These are phyloP conservation scores for Nettapus auritus DNA, from an alignment of 2,113 vertebrate species.

Conservation along the genomic window DNA sequence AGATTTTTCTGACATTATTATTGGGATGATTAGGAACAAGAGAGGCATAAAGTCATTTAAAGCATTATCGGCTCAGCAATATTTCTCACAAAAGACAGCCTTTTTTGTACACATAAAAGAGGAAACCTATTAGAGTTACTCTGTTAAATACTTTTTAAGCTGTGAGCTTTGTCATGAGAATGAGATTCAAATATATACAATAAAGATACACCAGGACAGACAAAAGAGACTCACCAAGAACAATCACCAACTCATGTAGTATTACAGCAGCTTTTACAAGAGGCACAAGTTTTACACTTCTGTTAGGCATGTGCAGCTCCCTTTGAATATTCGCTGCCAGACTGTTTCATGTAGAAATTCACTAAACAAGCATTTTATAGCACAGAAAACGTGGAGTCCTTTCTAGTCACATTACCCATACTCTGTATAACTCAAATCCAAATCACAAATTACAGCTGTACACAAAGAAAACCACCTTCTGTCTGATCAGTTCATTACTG, in stretches of 20 bases:
- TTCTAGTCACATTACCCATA: not conserved
- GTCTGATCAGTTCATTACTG: not conserved
- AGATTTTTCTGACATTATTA: not conserved
- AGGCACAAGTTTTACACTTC: not conserved
- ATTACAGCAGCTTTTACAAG: not conserved
- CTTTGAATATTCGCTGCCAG: not conserved
- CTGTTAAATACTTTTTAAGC: not conserved
- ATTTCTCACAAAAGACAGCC: not conserved
- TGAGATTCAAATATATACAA: not conserved
- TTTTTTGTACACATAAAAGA: not conserved
- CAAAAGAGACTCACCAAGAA: not conserved
- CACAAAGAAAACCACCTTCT: not conserved
- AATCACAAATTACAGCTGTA: not conserved
- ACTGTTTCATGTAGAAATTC: not conserved
- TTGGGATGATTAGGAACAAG: not conserved
- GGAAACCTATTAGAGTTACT: not conserved
- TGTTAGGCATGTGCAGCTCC: fast-evolving
- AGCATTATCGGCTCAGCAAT: not conserved
- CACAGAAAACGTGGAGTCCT: not conserved
- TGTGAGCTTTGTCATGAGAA: not conserved
- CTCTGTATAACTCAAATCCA: fast-evolving
- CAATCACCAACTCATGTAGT: not conserved
- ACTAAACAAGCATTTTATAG: not conserved
- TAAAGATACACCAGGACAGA: not conserved
- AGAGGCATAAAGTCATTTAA: conserved; percentile 5